phyloP scores from a whole-genome alignment of 2,888 invertebrate species.

The Orthonevra nobilis region DNA sequence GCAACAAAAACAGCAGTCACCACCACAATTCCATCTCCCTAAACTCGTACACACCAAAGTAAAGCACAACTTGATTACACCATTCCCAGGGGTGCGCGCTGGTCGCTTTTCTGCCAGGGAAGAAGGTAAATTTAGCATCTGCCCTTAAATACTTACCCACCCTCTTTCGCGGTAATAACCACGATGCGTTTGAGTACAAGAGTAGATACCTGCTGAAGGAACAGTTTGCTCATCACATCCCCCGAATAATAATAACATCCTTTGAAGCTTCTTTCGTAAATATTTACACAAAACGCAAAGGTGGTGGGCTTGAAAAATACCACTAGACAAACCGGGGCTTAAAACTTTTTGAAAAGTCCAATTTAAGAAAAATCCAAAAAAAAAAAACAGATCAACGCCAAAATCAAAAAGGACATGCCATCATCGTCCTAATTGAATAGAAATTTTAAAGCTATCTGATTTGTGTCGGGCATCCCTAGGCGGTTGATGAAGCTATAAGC shows the following conservation, averaged over 20 bases:
- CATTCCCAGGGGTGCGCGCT: neutral
- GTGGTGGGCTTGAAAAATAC: neutral
- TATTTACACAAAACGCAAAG: constrained; percentile 17
- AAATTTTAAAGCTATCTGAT: neutral
- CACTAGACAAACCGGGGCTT: neutral
- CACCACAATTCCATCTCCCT: neutral
- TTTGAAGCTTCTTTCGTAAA: constrained; percentile 42
- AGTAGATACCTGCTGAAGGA: too few relatives aligned
- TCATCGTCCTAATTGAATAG: constrained; percentile 1
- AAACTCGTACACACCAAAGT: neutral
- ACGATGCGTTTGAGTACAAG: constrained; percentile 1
- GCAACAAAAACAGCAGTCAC: constrained; percentile 8
- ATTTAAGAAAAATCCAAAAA: neutral
- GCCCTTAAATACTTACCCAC: constrained; percentile 35
- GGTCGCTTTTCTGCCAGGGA: constrained; percentile 32
- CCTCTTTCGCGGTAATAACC: constrained; percentile 2
- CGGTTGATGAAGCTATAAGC: constrained; percentile 10
- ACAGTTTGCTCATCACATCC: neutral
- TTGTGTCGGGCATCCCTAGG: too few relatives aligned
- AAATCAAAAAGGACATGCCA: constrained; percentile 39
- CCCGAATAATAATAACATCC: constrained; percentile 21
- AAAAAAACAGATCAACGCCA: neutral
- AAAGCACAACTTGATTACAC: constrained; percentile 24
- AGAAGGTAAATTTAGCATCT: constrained; percentile 49
- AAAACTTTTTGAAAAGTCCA: constrained; percentile 13